Conservation (phyloP, 2,888 invertebrate genomes). For the Drosophila bunnanda region DNA sequence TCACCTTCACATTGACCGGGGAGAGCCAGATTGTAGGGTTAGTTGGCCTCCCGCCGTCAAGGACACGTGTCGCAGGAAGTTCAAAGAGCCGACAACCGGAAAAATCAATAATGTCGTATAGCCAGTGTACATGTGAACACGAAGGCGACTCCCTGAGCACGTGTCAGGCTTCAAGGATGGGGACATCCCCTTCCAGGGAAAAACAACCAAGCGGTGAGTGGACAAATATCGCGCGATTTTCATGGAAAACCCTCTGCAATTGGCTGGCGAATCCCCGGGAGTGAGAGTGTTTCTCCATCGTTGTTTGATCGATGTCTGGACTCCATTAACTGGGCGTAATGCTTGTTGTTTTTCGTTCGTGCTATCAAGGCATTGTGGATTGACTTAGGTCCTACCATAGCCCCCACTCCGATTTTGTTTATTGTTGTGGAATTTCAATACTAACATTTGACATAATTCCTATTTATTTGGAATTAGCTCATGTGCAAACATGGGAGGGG, state of each 20-base stretch:
- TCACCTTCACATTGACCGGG: constrained; percentile 74
- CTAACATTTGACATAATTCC: constrained; percentile 73
- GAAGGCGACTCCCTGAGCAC: constrained; percentile 54
- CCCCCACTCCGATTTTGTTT: not conserved
- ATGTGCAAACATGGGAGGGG: constrained; percentile 32
- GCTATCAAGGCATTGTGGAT: constrained; percentile 48
- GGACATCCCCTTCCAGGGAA: constrained; percentile 15
- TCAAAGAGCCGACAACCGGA: constrained; percentile 69
- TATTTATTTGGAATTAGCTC: constrained; percentile 71
- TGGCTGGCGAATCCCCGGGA: constrained; percentile 44
- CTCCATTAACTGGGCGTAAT: constrained; percentile 50
- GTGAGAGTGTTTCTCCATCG: constrained; percentile 10
- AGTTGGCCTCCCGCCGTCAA: constrained; percentile 60
- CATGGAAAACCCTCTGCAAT: constrained; percentile 63
- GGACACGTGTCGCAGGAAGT: constrained; percentile 71
- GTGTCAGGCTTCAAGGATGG: constrained; percentile 53
- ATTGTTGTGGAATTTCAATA: constrained; percentile 64
- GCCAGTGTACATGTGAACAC: constrained; percentile 41
- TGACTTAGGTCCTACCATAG: constrained; percentile 13
- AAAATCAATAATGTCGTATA: constrained; percentile 63
- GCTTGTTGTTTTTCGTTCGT: constrained; percentile 52
- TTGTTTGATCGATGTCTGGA: constrained; percentile 76
- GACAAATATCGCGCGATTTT: constrained; percentile 74
- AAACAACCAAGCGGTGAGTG: constrained; percentile 48
- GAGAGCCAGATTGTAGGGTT: constrained; percentile 42